Evolutionary conservation across 2,797 vertebrate species (phyloP).

Genomic region (Aselliscus stoliczkanus): DNA sequence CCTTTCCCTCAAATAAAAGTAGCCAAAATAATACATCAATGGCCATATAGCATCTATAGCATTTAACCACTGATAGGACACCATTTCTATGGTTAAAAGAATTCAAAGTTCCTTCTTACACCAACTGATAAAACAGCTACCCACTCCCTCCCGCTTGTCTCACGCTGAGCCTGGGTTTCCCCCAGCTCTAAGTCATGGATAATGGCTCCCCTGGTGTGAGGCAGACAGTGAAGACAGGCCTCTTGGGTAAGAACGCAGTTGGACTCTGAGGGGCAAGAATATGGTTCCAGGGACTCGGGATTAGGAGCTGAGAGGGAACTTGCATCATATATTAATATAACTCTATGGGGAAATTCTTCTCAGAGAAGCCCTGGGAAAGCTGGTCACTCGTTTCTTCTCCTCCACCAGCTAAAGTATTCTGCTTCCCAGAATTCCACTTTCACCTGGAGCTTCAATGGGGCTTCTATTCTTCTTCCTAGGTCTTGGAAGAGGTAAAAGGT

Average conservation of each 20-base stretch:
- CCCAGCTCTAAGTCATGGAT: neutral
- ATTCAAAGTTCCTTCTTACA: neutral
- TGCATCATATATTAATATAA: neutral
- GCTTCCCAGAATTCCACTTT: neutral
- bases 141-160: neutral
- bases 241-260: neutral
- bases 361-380: neutral
- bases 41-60: neutral
- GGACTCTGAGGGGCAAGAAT: neutral
- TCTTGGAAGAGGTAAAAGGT: neutral
- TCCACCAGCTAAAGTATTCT: neutral
- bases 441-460: neutral
- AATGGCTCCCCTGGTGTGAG: neutral
- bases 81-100: neutral
- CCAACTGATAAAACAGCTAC: neutral
- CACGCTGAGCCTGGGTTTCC: neutral
- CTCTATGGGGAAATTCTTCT: neutral
- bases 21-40: neutral
- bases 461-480: neutral
- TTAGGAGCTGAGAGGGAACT: neutral
- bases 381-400: neutral
- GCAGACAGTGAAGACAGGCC: neutral
- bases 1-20: neutral
- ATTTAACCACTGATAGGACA: neutral
- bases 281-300: neutral